Evolutionary conservation across 2,113 vertebrate genomes (phyloP).

Genomic region (Balaenoptera acutorostrata): DNA sequence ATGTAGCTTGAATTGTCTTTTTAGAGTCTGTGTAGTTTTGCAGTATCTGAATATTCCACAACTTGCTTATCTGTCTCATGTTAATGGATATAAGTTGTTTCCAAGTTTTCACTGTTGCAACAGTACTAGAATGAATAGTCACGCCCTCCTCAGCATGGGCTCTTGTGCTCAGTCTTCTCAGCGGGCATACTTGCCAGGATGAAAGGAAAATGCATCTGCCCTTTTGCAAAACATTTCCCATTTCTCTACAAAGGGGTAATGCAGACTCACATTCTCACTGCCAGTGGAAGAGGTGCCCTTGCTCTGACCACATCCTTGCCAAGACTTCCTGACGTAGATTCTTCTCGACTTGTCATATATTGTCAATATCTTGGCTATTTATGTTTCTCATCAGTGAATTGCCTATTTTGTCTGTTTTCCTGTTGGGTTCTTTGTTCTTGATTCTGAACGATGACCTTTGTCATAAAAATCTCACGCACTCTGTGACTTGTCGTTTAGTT

Average conservation of each 20-base stretch:
- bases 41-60: neutral
- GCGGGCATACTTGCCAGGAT: accelerated
- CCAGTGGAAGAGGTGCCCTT: neutral
- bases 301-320: neutral
- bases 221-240: neutral
- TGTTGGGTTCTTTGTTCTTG: neutral
- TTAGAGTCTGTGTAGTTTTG: neutral
- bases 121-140: too few relatives aligned
- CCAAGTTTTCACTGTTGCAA: neutral
- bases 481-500: neutral
- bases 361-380: neutral
- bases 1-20: neutral
- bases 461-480: neutral
- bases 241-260: neutral
- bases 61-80: neutral
- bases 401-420: neutral
- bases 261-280: neutral
- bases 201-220: neutral
- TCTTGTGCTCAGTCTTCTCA: neutral
- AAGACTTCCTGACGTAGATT: neutral
- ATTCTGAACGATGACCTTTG: neutral
- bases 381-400: neutral
- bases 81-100: neutral
- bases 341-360: neutral
- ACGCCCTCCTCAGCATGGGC: accelerated